Base-by-base conservation (phyloP, 1,140 invertebrate species). In the Drosophila ercepeae region DNA sequence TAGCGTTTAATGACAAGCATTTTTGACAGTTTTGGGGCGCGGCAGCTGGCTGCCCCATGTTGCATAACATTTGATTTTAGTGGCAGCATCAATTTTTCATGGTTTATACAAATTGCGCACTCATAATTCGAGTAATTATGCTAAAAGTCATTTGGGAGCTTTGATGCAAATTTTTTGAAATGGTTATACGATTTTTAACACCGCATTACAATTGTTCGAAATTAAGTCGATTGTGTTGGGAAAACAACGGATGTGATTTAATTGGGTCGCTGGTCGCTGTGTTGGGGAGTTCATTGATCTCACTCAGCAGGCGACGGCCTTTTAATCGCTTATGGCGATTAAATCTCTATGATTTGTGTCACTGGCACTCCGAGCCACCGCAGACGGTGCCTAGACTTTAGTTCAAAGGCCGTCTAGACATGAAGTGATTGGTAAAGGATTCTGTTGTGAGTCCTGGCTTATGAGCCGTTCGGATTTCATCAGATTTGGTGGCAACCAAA, bases 1-100 rank as follows among this genome's bases (percentile, higher is more conserved):
- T 78, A 84, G 79, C 71, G 61, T 83, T 72, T 72, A 69, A 60
- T 72, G 65, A 68, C 59, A 65, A 83, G 63, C 58, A 61, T 71
- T 70, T 64, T 44, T 84, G 79, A 69, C 79, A 75, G 45, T 63
- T 65, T 60, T 60, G 42, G 57, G 46, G 53, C 53, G 45, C 19
- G 53, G 48, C 46, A 9, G 29, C 21, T n/a, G 27, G 7, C 27
- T 16, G 8, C 34, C 4, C 19, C 7, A 19, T 8, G 29, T 39
- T 57, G 53, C 52, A 54, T n/a, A 34, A 67, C 63, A 65, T 69
- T 60, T 50, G 63, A 45, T 48, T 75, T 83, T 83, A 78, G 76
- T 70, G 63, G 59, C 51, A 21, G 32, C 79, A 68, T 84, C 55
- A 78, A 84, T 71, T 55, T 71, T 64, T 72, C 53, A 84, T 78